These are phyloP conservation scores for Sycophila texana DNA, from an alignment of 2,888 invertebrate genomes.

Conservation along the genomic window DNA sequence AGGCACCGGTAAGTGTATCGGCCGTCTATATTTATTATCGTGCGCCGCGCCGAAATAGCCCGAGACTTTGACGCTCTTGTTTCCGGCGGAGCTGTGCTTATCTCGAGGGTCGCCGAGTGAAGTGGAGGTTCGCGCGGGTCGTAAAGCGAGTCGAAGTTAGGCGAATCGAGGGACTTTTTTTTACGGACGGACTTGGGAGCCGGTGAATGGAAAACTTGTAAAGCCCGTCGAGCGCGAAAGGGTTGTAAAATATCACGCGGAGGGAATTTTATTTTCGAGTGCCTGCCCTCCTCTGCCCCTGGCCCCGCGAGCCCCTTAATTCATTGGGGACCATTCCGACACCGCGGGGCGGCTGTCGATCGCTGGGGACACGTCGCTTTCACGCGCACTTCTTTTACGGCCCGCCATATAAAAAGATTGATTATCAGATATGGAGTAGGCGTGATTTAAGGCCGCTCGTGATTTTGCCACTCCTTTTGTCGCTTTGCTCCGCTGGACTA, in stretches of 20 bases:
- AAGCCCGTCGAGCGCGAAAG: neutral
- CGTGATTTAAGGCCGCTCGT: slow-evolving; percentile 15
- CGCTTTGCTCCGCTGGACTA: neutral
- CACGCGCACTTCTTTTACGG: slow-evolving; percentile 15
- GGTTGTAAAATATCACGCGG: slow-evolving; percentile 18
- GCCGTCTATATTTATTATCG: too few relatives aligned
- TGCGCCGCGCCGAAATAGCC: too few relatives aligned
- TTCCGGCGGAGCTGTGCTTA: neutral
- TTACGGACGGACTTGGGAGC: neutral
- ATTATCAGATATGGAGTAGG: slow-evolving; percentile 16
- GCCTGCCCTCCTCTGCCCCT: too few relatives aligned
- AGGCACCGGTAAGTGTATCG: too few relatives aligned
- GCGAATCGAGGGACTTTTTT: neutral
- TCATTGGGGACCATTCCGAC: slow-evolving; percentile 17
- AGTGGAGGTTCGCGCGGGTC: neutral
- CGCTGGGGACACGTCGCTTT: neutral
- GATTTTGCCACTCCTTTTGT: neutral
- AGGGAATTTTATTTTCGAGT: slow-evolving; percentile 35
- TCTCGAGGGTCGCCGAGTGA: too few relatives aligned
- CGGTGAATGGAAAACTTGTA: neutral
- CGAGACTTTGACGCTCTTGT: too few relatives aligned
- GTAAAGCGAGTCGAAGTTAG: slow-evolving; percentile 5
- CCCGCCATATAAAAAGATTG: slow-evolving; percentile 19
- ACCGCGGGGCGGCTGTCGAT: slow-evolving; percentile 3
- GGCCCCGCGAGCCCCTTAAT: slow-evolving; percentile 14